A percentile compares a stretch with the other conserved stretches of the same genome.
phyloP scores from a whole-genome alignment of 2,113 vertebrate species.

The Rostratula benghalensis region DNA sequence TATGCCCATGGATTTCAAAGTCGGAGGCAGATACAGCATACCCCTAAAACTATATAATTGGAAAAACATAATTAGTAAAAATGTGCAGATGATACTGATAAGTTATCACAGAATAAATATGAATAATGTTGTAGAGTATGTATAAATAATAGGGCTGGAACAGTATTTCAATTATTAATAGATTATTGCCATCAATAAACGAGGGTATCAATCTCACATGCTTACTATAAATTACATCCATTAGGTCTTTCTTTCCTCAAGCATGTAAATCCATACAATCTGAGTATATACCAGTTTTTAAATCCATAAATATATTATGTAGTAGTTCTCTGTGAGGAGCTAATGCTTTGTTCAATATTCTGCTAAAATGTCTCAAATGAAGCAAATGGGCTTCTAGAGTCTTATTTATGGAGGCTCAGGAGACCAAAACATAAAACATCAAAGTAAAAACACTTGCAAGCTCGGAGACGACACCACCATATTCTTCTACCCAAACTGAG shows the following conservation, averaged over 20 bases:
- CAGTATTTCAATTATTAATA: conserved; percentile 70
- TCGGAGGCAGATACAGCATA: not conserved
- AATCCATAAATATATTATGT: conserved; percentile 28
- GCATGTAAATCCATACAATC: conserved; percentile 9
- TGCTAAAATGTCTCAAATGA: conserved; percentile 39
- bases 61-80: not conserved
- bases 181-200: conserved; percentile 49
- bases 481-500: not conserved
- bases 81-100: not conserved
- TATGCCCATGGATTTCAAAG: not conserved
- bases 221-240: conserved; percentile 38
- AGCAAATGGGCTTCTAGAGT: not conserved
- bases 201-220: conserved; percentile 50
- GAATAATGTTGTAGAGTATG: not conserved
- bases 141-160: conserved; percentile 36
- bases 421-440: not conserved
- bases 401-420: conserved; percentile 14
- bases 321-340: conserved; percentile 34
- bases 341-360: conserved; percentile 40
- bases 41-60: not conserved
- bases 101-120: not conserved
- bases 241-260: conserved; percentile 37
- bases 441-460: not conserved
- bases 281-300: not conserved
- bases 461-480: not conserved